Evolutionary conservation across 2,888 invertebrate species (phyloP), one percentile per base, ranked within the genome.

Genomic region (Clusia tigrina): DNA sequence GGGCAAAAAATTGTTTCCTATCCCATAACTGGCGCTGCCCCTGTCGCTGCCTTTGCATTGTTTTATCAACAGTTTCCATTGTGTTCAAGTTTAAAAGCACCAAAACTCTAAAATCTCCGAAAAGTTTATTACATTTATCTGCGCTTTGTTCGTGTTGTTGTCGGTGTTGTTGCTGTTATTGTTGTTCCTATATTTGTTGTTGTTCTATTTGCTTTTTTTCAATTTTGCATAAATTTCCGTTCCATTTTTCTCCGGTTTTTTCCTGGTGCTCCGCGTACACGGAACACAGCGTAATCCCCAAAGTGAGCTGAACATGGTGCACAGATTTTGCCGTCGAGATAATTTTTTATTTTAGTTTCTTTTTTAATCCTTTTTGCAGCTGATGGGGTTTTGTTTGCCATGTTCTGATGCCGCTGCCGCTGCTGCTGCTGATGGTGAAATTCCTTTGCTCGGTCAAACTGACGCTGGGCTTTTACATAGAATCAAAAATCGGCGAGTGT

Each of bases 301-400:
- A 37, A 32, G 46, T 10, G 15, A 54, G 22, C 26, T 9, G n/a
- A 38, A 37, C 48, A 59, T 62, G 55, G 56, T 63, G 68, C 67
- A 67, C 74, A 76, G 74, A 76, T 76, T 76, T 69, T 73, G 72
- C 69, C 60, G 74, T 74, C 74, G 74, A 71, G 76, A 76, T 77
- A 76, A 69, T 52, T 57, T 53, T 62, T 37, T 69, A 74, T 69
- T 71, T 74, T 68, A 70, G 72, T 62, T 68, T 64, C 67, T 68
- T 70, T 71, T 74, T 77, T 76, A 76, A 76, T 77, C 76, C 77
- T 74, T 76, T 71, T 58, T 56, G 64, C 69, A n/a, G 68, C 67
- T 68, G 69, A 23, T n/a, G 20, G 18, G 10, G 2, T 46, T 60
- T 54, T 54, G 69, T 68, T 23, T 10, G 15, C 17, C 53, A 46